Evolutionary conservation across 2,113 vertebrate species (phyloP), one percentile per base, ranked within the genome.

Genomic region (Plectropomus leopardus): DNA sequence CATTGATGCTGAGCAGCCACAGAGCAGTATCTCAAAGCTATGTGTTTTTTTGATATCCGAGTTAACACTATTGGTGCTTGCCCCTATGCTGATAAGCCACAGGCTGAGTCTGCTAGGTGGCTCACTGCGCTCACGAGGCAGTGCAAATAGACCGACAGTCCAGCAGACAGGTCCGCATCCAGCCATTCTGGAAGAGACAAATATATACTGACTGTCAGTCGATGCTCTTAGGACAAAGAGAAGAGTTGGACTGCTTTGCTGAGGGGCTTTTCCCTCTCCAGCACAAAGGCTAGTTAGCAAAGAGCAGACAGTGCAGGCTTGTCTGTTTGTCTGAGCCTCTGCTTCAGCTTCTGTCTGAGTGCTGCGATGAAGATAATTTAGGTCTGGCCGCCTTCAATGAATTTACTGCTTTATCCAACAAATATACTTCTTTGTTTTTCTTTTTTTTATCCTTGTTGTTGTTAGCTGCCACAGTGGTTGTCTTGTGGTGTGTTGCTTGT

Each of bases 271-370:
- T 89, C 90, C 86, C 92, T 85, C 84, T 82, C 88, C 86, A 78
- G 84, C 90, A 94, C 92, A 94, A 94, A 94, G 92, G 89, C 90
- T 92, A 90, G 92, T 93, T 93, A 92, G 90, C 89, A 74, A 80
- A 80, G 89, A 87, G 86, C 88, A 86, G 84, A 74, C 77, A 79
- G 85, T 36, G 67, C 86, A 85, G 68, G 67, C 82, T 87, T 11
- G 74, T 86, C 65, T 79, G 86, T 89, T 75, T 80, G 90, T 86
- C 76, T 80, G 71, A 84, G 82, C 66, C 72, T 73, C 76, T 60
- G 78, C 75, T 77, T 30, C 72, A 85, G 79, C 73, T 54, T 72
- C 79, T 80, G 75, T 86, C 89, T 86, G 80, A 60, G 34, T 45
- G 64, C 80, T 71, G 78, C 80, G 19, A 76, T 48, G 60, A 72